Percentiles rank a stretch among this genome's conserved stretches.
These are phyloP conservation scores for Andrena haemorrhoa DNA, from an alignment of 2,888 invertebrate genomes.

Conservation along the genomic window DNA sequence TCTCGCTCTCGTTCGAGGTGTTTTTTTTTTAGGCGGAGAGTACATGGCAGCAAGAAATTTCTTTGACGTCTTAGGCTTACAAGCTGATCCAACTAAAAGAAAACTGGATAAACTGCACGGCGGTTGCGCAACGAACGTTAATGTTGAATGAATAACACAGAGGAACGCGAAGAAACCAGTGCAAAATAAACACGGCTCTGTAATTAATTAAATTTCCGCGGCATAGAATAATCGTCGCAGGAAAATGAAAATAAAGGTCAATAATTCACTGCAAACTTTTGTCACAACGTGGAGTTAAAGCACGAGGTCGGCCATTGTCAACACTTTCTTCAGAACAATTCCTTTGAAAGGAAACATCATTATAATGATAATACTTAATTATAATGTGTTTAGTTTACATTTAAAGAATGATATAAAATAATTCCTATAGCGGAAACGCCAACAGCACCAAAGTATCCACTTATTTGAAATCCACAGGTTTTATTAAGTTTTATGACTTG, in stretches of 20 bases:
- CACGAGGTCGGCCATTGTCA: not conserved
- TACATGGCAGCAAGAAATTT: constrained; percentile 40
- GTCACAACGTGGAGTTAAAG: not conserved
- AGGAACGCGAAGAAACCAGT: constrained; percentile 27
- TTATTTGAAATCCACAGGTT: too few relatives aligned
- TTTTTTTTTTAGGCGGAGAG: not conserved
- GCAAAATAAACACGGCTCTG: constrained; percentile 19
- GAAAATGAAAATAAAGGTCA: constrained; percentile 12
- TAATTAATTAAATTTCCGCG: constrained; percentile 50
- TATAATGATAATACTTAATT: not conserved
- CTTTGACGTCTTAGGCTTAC: constrained; percentile 27
- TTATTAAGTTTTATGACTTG: too few relatives aligned
- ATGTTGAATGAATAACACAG: constrained; percentile 44
- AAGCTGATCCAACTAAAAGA: constrained; percentile 40
- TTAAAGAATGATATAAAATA: too few relatives aligned
- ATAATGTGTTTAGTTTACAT: not conserved
- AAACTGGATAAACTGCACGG: constrained; percentile 37
- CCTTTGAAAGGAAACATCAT: not conserved
- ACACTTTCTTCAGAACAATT: not conserved
- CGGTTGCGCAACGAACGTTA: constrained; percentile 26
- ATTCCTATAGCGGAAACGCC: too few relatives aligned
- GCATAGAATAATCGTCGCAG: not conserved
- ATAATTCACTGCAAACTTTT: constrained; percentile 1
- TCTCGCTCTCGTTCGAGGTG: not conserved
- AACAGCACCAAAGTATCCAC: too few relatives aligned